A percentile compares a stretch with the other conserved stretches of the same genome.
Evolutionary conservation across 2,888 invertebrate genomes (phyloP).

Genomic region (Tinea semifulvella): DNA sequence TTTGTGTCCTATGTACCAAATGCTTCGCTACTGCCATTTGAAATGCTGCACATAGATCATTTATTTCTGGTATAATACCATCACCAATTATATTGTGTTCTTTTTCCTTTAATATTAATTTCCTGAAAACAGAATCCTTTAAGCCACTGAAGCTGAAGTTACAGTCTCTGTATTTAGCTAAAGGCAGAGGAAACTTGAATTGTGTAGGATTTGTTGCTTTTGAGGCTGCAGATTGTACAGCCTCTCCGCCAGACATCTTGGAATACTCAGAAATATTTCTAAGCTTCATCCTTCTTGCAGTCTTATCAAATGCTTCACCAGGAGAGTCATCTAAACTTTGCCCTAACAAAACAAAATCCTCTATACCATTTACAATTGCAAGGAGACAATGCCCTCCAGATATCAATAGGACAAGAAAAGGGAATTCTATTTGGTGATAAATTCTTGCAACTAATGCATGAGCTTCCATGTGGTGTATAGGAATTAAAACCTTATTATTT

Average conservation of each 20-base stretch:
- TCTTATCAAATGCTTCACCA: slow-evolving; percentile 94
- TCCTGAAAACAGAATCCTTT: slow-evolving; percentile 67
- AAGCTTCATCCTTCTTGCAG: slow-evolving; percentile 84
- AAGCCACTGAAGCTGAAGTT: slow-evolving; percentile 92
- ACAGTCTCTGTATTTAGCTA: slow-evolving; percentile 76
- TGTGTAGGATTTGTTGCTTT: slow-evolving; percentile 69
- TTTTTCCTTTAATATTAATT: slow-evolving; percentile 68
- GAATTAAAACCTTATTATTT: slow-evolving; percentile 83
- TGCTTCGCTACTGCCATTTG: slow-evolving; percentile 80
- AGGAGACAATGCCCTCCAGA: slow-evolving; percentile 95
- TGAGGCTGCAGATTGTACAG: slow-evolving; percentile 83
- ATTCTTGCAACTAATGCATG: slow-evolving; percentile 92
- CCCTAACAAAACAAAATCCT: slow-evolving; percentile 84
- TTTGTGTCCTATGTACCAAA: slow-evolving; percentile 81
- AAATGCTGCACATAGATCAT: slow-evolving; percentile 88
- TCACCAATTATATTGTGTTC: slow-evolving; percentile 68
- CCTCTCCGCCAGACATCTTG: slow-evolving; percentile 82
- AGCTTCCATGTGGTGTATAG: slow-evolving; percentile 99
- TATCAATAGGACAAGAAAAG: slow-evolving; percentile 87
- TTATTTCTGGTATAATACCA: slow-evolving; percentile 75
- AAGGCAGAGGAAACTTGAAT: slow-evolving; percentile 73
- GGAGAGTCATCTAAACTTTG: slow-evolving; percentile 85
- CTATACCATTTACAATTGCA: slow-evolving; percentile 75
- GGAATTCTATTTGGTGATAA: slow-evolving; percentile 76
- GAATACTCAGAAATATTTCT: slow-evolving; percentile 78